Evolutionary conservation across 2,797 vertebrate genomes (phyloP).

Genomic region (Pachyuromys duprasi): DNA sequence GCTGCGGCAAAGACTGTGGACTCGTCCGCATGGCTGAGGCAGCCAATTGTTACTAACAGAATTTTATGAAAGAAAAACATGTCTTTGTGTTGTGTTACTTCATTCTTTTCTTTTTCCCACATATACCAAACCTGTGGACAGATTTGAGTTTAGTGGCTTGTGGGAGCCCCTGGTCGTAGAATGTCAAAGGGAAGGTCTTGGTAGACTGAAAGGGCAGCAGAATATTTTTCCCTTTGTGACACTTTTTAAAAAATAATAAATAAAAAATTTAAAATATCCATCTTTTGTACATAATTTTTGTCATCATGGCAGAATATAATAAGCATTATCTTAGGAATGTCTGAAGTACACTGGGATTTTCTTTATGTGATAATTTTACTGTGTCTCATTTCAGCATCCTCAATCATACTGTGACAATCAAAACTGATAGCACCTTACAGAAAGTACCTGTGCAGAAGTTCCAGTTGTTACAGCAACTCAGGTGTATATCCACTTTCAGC

Average conservation of each 20-base stretch:
- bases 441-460: not conserved
- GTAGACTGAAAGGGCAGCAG: too few relatives aligned
- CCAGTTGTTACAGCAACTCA: not conserved
- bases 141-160: too few relatives aligned
- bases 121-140: too few relatives aligned
- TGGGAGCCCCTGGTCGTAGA: too few relatives aligned
- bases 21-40: not conserved
- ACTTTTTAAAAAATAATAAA: too few relatives aligned
- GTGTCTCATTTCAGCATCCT: not conserved
- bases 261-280: too few relatives aligned
- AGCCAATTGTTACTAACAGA: not conserved
- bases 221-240: too few relatives aligned
- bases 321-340: not conserved
- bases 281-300: conserved; percentile 2
- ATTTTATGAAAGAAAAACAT: not conserved
- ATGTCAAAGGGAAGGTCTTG: too few relatives aligned
- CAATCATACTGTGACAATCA: not conserved
- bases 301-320: not conserved
- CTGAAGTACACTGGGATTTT: not conserved
- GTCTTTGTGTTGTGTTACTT: too few relatives aligned
- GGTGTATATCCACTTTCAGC: not conserved
- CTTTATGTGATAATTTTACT: not conserved
- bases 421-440: not conserved
- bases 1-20: not conserved
- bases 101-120: too few relatives aligned